Conservation (phyloP, 2,797 vertebrate species). For the Agapornis canus region DNA sequence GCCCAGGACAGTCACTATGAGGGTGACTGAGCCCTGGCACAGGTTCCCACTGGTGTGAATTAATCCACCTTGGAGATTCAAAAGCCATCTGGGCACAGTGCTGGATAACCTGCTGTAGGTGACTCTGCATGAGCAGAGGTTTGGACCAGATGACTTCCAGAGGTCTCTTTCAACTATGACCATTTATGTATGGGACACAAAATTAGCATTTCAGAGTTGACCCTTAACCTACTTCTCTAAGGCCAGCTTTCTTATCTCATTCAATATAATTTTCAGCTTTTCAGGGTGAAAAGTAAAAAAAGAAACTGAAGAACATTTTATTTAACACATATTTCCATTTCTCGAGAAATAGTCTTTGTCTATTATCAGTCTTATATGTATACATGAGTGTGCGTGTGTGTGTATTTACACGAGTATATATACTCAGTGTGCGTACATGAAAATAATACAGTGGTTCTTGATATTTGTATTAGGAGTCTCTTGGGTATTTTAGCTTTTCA, state of each 20-base stretch:
- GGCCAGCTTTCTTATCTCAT: background rate
- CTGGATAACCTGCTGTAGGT: background rate
- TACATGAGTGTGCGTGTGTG: no score
- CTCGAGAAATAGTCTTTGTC: background rate
- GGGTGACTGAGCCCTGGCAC: background rate
- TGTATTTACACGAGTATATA: background rate
- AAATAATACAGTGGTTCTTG: background rate
- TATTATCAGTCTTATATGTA: background rate
- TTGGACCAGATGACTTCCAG: accelerated
- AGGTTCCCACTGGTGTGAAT: background rate
- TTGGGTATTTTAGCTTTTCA: background rate
- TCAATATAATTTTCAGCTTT: background rate
- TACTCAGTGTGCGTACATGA: background rate
- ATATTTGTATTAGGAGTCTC: background rate
- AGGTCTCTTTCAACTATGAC: background rate
- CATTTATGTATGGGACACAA: background rate
- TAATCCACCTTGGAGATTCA: background rate
- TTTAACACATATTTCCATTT: background rate
- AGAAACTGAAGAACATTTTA: background rate
- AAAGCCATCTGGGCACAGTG: background rate
- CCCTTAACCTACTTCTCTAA: background rate
- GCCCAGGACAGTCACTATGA: background rate
- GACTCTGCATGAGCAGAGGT: accelerated
- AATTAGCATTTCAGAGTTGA: background rate
- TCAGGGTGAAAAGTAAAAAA: background rate